phyloP scores from a whole-genome alignment of 2,888 invertebrate genomes.

The Cetonia aurata region DNA sequence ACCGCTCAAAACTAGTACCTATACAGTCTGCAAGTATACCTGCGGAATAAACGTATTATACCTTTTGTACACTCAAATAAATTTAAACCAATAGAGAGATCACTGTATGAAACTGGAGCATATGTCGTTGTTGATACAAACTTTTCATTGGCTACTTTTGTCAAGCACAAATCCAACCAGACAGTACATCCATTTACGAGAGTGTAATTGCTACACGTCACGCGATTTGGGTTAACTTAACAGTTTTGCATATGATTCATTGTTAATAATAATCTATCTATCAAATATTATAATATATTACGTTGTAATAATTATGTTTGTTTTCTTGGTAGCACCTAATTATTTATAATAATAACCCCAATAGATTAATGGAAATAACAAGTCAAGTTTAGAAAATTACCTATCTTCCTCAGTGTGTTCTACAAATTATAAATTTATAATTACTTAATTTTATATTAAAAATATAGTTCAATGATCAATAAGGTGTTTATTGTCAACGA shows the following conservation, averaged over 20 bases:
- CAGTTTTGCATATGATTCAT: neutral
- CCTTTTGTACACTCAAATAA: neutral
- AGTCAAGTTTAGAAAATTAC: too few relatives aligned
- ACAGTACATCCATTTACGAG: constrained; percentile 12
- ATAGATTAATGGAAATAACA: too few relatives aligned
- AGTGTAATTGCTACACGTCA: constrained; percentile 16
- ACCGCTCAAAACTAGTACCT: neutral
- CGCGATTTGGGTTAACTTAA: constrained; percentile 5
- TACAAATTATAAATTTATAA: too few relatives aligned
- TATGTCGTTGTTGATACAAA: constrained; percentile 13
- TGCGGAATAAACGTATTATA: neutral
- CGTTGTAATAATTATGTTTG: too few relatives aligned
- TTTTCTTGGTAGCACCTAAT: too few relatives aligned
- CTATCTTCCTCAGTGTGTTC: too few relatives aligned
- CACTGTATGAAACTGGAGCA: neutral
- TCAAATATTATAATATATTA: too few relatives aligned
- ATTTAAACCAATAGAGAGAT: constrained; percentile 32
- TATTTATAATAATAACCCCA: too few relatives aligned
- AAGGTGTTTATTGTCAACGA: too few relatives aligned
- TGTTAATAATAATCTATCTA: too few relatives aligned
- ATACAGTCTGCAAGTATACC: neutral
- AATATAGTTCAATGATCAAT: too few relatives aligned
- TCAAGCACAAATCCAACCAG: constrained; percentile 32
- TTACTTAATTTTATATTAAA: too few relatives aligned
- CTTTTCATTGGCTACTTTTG: constrained; percentile 30